Percentiles rank a stretch among this genome's conserved stretches.
These are phyloP conservation scores for Rugalucina vietnamica DNA, from an alignment of 2,888 invertebrate genomes.

Conservation along the genomic window DNA sequence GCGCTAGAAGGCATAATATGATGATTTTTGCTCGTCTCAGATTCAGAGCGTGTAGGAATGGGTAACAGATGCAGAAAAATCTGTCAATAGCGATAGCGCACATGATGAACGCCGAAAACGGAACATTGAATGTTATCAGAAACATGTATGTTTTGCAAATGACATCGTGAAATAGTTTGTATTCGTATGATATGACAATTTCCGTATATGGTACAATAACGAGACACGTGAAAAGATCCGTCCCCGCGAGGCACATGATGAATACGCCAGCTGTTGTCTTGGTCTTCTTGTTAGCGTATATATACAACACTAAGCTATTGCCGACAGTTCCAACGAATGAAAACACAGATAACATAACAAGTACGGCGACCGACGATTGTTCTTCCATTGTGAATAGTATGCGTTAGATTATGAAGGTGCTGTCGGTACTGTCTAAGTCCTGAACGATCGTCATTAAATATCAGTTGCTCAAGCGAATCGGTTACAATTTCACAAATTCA, in stretches of 20 bases:
- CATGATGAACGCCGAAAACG: constrained; percentile 81
- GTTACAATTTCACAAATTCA: too few relatives aligned
- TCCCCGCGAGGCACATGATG: constrained; percentile 77
- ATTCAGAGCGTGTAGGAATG: constrained; percentile 76
- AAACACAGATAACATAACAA: constrained; percentile 75
- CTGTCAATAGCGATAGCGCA: constrained; percentile 78
- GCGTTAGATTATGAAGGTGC: too few relatives aligned
- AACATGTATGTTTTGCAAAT: constrained; percentile 79
- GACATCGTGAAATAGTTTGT: constrained; percentile 68
- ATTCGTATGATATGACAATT: constrained; percentile 71
- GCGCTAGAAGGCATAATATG: constrained; percentile 61
- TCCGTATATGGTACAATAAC: constrained; percentile 77
- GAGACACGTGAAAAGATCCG: constrained; percentile 76
- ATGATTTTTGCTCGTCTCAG: constrained; percentile 66
- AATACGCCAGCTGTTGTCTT: constrained; percentile 78
- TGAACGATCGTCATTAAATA: too few relatives aligned
- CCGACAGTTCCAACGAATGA: constrained; percentile 79
- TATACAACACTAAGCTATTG: constrained; percentile 81
- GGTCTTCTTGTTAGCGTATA: constrained; percentile 76
- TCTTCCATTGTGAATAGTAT: constrained; percentile 58
- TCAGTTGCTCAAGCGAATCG: too few relatives aligned
- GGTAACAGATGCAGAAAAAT: constrained; percentile 80
- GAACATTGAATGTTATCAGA: constrained; percentile 79
- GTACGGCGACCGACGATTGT: constrained; percentile 58
- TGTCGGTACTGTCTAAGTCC: too few relatives aligned